Evolutionary conservation across 2,888 invertebrate genomes (phyloP), one percentile per base, ranked within the genome.

Genomic region (Stomorhina lunata): DNA sequence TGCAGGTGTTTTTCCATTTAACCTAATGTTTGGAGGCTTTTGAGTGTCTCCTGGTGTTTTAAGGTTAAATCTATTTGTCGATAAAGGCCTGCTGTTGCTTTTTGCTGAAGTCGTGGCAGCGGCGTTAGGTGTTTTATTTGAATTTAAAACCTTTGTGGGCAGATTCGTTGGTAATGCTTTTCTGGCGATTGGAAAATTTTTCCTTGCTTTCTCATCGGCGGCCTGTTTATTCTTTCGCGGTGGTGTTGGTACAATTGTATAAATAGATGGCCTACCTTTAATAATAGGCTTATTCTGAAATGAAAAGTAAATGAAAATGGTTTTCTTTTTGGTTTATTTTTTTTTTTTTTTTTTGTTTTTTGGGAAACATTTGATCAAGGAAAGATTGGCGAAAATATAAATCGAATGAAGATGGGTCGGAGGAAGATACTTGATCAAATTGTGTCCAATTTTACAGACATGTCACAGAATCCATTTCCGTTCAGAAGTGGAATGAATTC

Each of bases 201-300:
- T 78, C 6, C 10, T 7, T 25, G 17, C 15, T n/a, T 17, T 69
- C 25, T 25, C 65, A 25, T 61, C 12, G 1, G 48, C 12, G 1
- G 48, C 12, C 0, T 25, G 12, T 17, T 81, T 81, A 17, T 29
- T 20, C 5, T 80, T 69, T 34, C 50, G 61, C 0, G 80, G 76
- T 6, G 83, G 85, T 6, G 80, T 84, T 1, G 76, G 65, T 7
- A 75, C 84, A 9, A 71, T 50, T 5, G 80, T 76, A 10, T 81
- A 80, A 1, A 63, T 55, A 6, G 85, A 85, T 59, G 84, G 57
- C 25, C 78, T 53, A 12, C 63, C n/a, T 34, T 73, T 66, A 6
- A 1, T 4, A 4, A 17, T 9, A 40, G 22, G 4, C n/a, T n/a
- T n/a, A n/a, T n/a, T n/a, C n/a, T n/a, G n/a, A n/a, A n/a, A n/a